phyloP scores from a whole-genome alignment of 2,113 vertebrate genomes.

The Protobothrops flavoviridis region DNA sequence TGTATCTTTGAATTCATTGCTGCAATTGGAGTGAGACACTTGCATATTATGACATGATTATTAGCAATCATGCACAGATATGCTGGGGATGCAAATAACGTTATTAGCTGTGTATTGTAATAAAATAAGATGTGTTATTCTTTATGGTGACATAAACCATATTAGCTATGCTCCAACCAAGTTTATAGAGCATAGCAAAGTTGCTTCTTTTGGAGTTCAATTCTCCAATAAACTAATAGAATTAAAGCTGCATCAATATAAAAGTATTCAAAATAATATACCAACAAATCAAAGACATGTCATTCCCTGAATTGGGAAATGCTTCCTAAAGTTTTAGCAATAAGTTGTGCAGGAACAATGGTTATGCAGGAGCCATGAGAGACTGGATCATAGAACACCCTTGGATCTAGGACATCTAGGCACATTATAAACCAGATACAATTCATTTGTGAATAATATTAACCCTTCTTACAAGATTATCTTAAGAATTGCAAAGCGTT shows the following conservation, averaged over 20 bases:
- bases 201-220: conserved; percentile 75
- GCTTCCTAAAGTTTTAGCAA: conserved; percentile 42
- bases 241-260: conserved; percentile 45
- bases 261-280: neutral
- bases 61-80: conserved; percentile 90
- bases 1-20: conserved; percentile 90
- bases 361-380: conserved; percentile 6
- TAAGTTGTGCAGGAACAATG: conserved; percentile 57
- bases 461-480: neutral
- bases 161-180: conserved; percentile 81
- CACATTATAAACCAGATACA: too few species aligned
- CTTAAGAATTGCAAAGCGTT: neutral
- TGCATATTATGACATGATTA: conserved; percentile 89
- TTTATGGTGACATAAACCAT: conserved; percentile 82
- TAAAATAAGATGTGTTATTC: conserved; percentile 83
- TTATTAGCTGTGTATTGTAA: conserved; percentile 90
- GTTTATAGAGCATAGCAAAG: conserved; percentile 75
- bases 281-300: neutral
- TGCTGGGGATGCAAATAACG: conserved; percentile 92
- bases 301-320: neutral
- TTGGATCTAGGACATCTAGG: neutral
- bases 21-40: conserved; percentile 85
- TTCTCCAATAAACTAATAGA: conserved; percentile 73
- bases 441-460: neutral
- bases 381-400: conserved; percentile 30